Base-by-base conservation (phyloP, 2,888 invertebrate species). In the Cheiracanthium punctorium region DNA sequence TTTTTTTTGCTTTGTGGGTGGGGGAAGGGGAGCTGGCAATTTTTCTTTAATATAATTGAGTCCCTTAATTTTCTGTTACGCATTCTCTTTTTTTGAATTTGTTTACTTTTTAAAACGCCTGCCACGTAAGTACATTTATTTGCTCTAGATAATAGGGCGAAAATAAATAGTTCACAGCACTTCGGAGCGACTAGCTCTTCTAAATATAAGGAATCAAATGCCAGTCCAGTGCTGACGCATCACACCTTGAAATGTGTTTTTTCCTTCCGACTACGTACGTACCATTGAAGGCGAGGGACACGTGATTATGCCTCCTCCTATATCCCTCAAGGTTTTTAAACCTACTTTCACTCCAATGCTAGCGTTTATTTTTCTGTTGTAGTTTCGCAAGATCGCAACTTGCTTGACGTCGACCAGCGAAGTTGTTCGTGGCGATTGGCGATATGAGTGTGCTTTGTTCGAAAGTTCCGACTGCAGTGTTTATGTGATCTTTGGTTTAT, bases 291-390 rank as follows among this genome's bases (percentile, higher is more conserved):
- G 24, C 58, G 17, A n/a, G 24, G n/a, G 69, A 33, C 28, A 64
- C 64, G 24, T 64, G 64, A 64, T 28, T n/a, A n/a, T 64, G 24
- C 64, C n/a, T 28, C 24, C 20, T 24, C 20, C 1, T 58, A 7
- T 32, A 1, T 33, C 20, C 69, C 32, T 20, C 33, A 69, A 69
- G 69, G 69, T 69, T 69, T 69, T 33, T 32, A 74, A 74, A 74
- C 32, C 58, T 58, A 58, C 73, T 74, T 74, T 74, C 73, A 0
- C 73, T 58, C 17, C 30, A 17, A 33, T 32, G 32, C 72, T 4
- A 20, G 24, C 20, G 24, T 24, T 58, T 17, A 7, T 24, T 24
- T 7, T 1, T 24, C 4, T 58, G n/a, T 58, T 58, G n/a, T 58
- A 58, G 20, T 58, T 58, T 4, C 58, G 24, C 24, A 58, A 17